These are phyloP conservation scores for Zaprionus ornatus DNA, from an alignment of 1,140 invertebrate genomes.

Conservation along the genomic window DNA sequence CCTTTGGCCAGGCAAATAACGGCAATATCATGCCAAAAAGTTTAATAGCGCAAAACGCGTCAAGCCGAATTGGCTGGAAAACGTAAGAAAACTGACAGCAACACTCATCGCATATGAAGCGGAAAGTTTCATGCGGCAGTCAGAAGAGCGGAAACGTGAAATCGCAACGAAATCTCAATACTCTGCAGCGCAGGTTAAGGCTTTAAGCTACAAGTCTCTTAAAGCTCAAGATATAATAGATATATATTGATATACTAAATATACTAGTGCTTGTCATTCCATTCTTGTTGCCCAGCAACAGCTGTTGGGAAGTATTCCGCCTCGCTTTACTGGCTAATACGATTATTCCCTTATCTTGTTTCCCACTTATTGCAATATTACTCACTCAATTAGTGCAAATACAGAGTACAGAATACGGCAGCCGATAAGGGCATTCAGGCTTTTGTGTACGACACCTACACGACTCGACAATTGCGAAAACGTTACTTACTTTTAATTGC, in stretches of 20 bases:
- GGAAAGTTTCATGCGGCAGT: conserved; percentile 52
- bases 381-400: background rate
- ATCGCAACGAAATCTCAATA: conserved; percentile 34
- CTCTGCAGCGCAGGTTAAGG: conserved; percentile 9
- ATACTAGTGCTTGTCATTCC: too few species aligned
- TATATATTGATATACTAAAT: too few species aligned
- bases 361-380: background rate
- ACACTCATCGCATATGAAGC: conserved; percentile 66
- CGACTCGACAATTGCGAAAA: conserved; percentile 42
- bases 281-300: background rate
- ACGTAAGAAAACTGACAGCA: conserved; percentile 48
- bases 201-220: too few species aligned
- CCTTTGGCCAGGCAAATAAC: conserved; percentile 57
- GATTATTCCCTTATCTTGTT: background rate
- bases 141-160: conserved; percentile 28
- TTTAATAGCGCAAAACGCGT: conserved; percentile 77
- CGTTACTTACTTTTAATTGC: conserved; percentile 67
- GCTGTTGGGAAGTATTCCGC: background rate
- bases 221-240: too few species aligned
- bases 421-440: background rate
- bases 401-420: background rate
- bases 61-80: conserved; percentile 76
- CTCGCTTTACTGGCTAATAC: background rate
- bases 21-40: conserved; percentile 78
- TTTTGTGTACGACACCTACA: background rate